Evolutionary conservation across 2,113 vertebrate species (phyloP).

Genomic region (Petromus typicus): DNA sequence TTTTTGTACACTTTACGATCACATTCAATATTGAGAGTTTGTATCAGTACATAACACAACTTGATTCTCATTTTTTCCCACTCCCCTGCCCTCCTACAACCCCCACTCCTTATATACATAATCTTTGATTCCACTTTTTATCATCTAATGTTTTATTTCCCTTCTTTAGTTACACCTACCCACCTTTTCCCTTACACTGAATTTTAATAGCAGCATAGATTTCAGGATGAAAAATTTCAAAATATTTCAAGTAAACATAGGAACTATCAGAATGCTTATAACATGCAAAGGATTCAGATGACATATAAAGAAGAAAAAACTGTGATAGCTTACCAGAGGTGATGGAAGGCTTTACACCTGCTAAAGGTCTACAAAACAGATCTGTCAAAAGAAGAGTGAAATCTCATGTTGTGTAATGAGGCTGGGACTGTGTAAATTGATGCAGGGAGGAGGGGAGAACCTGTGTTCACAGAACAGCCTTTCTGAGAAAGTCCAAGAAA

Average conservation of each 20-base stretch:
- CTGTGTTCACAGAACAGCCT: background rate
- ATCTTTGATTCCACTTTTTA: too few species aligned
- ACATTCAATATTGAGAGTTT: too few species aligned
- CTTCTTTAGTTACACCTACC: too few species aligned
- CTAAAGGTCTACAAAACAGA: rapidly evolving
- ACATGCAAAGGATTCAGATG: background rate
- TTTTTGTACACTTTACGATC: too few species aligned
- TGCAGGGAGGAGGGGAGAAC: background rate
- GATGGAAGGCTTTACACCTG: rapidly evolving
- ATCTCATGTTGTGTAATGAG: background rate
- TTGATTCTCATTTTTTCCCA: too few species aligned
- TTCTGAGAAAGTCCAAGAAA: background rate
- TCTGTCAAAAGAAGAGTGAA: background rate
- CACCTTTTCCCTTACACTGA: too few species aligned
- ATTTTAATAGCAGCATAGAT: background rate
- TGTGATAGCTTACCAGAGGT: rapidly evolving
- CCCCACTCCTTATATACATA: too few species aligned
- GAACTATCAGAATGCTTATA: background rate
- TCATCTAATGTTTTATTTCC: too few species aligned
- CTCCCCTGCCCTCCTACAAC: too few species aligned
- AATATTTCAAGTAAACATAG: background rate
- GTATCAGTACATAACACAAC: too few species aligned
- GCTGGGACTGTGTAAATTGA: background rate
- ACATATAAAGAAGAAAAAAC: background rate
- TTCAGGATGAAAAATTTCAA: background rate